phyloP scores from a whole-genome alignment of 2,888 invertebrate genomes.

The Protula sp. region DNA sequence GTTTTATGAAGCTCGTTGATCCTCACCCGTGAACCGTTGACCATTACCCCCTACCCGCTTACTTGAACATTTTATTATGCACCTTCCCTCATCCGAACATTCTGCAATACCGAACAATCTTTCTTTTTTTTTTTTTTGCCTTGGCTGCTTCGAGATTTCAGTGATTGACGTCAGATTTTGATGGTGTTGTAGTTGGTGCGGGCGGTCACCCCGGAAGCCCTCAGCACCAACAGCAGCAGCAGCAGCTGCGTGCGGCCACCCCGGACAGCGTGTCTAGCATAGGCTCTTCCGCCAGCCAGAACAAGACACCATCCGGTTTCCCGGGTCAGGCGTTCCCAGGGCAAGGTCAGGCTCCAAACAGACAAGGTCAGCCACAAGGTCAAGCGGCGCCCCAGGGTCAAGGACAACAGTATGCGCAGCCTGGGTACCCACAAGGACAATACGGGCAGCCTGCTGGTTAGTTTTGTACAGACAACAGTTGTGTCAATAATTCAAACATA shows the following conservation, averaged over 20 bases:
- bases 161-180: not conserved
- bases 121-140: too few species aligned
- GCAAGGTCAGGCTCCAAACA: not conserved
- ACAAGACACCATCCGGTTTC: not conserved
- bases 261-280: constrained; percentile 45
- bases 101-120: too few species aligned
- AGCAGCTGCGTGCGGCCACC: constrained; percentile 28
- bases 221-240: not conserved
- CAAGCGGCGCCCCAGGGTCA: not conserved
- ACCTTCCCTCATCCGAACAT: too few species aligned
- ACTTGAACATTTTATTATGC: too few species aligned
- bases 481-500: too few species aligned
- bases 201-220: not conserved
- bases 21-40: too few species aligned
- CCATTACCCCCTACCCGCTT: too few species aligned
- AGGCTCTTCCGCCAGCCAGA: constrained; percentile 1
- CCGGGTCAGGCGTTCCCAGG: not conserved
- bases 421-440: not conserved
- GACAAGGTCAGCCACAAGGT: not conserved
- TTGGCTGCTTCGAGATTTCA: too few species aligned
- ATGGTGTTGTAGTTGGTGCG: not conserved
- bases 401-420: not conserved
- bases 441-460: too few species aligned
- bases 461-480: too few species aligned
- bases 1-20: too few species aligned